Evolutionary conservation across 2,888 invertebrate species (phyloP).

Genomic region (Azorinus chamasolen): DNA sequence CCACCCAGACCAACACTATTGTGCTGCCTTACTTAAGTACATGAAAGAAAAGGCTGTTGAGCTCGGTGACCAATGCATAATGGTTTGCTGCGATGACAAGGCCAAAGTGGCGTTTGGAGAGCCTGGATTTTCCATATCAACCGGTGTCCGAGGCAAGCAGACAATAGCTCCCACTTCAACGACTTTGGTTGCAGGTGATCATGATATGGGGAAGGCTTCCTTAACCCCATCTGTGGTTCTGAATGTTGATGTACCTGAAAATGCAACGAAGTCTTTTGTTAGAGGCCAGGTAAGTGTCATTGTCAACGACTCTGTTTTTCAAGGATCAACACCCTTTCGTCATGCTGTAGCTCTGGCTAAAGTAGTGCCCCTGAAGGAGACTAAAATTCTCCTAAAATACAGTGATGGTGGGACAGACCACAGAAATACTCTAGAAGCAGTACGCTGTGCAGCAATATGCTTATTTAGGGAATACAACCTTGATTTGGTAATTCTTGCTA

Average conservation of each 20-base stretch:
- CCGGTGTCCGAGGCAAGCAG: slow-evolving; percentile 45
- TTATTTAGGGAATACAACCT: slow-evolving; percentile 35
- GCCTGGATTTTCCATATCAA: slow-evolving; percentile 26
- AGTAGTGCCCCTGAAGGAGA: background rate
- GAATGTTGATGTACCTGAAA: slow-evolving; percentile 17
- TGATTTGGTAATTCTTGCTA: slow-evolving; percentile 26
- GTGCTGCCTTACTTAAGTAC: slow-evolving; percentile 55
- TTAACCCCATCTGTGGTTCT: slow-evolving; percentile 32
- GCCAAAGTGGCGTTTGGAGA: slow-evolving; percentile 46
- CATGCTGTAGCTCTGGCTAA: slow-evolving; percentile 29
- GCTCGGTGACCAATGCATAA: background rate
- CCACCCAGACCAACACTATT: slow-evolving; percentile 58
- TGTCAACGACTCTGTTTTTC: slow-evolving; percentile 45
- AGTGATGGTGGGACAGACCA: slow-evolving; percentile 42
- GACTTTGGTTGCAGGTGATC: slow-evolving; percentile 28
- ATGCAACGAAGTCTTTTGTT: slow-evolving; percentile 26
- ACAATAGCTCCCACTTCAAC: slow-evolving; percentile 20
- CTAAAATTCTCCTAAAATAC: slow-evolving; percentile 17
- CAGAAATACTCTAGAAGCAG: slow-evolving; percentile 30
- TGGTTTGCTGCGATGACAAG: slow-evolving; percentile 46
- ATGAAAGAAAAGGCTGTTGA: slow-evolving; percentile 44
- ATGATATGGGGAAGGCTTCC: slow-evolving; percentile 36
- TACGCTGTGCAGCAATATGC: slow-evolving; percentile 32
- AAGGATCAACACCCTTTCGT: slow-evolving; percentile 28
- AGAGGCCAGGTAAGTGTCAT: slow-evolving; percentile 18